Conservation (phyloP, 2,797 vertebrate species). For the Brachymystax lenok region DNA sequence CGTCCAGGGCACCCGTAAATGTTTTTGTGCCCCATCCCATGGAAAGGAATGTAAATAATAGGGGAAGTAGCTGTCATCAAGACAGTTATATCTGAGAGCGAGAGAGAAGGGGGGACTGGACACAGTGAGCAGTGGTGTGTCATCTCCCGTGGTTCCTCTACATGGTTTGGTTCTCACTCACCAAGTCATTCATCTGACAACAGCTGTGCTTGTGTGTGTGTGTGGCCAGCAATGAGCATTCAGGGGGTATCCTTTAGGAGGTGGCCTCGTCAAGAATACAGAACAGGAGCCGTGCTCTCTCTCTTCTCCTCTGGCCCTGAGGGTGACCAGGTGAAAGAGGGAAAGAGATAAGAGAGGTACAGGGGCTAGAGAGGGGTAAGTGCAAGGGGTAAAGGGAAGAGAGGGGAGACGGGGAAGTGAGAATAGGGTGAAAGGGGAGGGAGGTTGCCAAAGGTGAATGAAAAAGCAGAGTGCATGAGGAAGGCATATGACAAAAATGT, state of each 20-base stretch:
- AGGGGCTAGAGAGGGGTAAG: too few relatives aligned
- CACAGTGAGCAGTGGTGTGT: background rate
- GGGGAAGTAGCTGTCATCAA: background rate
- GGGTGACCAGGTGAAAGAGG: background rate
- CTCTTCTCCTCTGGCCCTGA: background rate
- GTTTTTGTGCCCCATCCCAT: too few relatives aligned
- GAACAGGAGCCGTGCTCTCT: background rate
- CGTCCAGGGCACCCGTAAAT: too few relatives aligned
- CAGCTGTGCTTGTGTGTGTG: background rate
- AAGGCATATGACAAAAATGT: background rate
- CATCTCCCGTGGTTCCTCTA: background rate
- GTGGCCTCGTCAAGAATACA: background rate
- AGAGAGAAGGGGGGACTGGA: background rate
- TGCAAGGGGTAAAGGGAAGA: too few relatives aligned
- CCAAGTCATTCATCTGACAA: conserved; percentile 9
- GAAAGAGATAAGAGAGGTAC: background rate
- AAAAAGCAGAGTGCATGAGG: background rate
- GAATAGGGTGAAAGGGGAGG: too few relatives aligned
- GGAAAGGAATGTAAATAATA: background rate
- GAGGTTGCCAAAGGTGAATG: background rate
- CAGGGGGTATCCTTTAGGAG: background rate
- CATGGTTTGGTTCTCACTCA: conserved; percentile 7
- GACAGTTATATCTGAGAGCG: background rate
- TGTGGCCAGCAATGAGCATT: background rate
- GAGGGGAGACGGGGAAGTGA: too few relatives aligned